Evolutionary conservation across 2,888 invertebrate species (phyloP), one percentile per base, ranked within the genome.

Genomic region (Nemapogon koenigi): DNA sequence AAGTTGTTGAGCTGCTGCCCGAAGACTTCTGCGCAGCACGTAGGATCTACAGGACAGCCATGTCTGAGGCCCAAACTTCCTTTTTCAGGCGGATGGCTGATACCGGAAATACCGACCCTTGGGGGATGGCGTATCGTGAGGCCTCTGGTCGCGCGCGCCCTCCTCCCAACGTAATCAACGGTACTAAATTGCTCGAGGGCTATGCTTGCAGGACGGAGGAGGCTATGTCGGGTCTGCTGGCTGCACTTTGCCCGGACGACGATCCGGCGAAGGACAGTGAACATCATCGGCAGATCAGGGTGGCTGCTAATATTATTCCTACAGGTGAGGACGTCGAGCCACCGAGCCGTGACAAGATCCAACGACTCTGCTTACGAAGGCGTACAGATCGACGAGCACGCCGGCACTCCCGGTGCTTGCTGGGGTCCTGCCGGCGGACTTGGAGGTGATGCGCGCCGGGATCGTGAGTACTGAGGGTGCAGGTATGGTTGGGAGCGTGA

Each of bases 41-140:
- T 2, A 19, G 16, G 16, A 36, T 10, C 13, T 43, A 45, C 17
- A 33, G 43, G 19, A 17, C 25, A 15, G 16, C 30, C 4, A 45
- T 44, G 43, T 15, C 13, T 16, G 38, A 37, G 16, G 36, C 43
- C 19, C 31, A 30, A 41, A n/a, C n/a, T n/a, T n/a, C 43, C 18
- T 8, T 14, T 1, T 42, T 44, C 16, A 4, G 25, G 6, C 2
- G 3, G 4, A 7, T 44, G 1, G 45, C 46, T 0, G 42, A 47
- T 0, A 16, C 40, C 0, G 49, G 49, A 0, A 49, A 48, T 25
- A 15, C 26, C 3, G 43, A 46, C 18, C 45, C 46, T 0, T 48
- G 46, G 45, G 46, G 39, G 14, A 0, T 48, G 1, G 53, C 52
- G 0, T 55, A 53, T 4, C 33, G 49, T 0, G 43, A 28, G 0